Evolutionary conservation across 2,888 invertebrate species (phyloP), one percentile per base, ranked within the genome.

Genomic region (Limnephilus lunatus): DNA sequence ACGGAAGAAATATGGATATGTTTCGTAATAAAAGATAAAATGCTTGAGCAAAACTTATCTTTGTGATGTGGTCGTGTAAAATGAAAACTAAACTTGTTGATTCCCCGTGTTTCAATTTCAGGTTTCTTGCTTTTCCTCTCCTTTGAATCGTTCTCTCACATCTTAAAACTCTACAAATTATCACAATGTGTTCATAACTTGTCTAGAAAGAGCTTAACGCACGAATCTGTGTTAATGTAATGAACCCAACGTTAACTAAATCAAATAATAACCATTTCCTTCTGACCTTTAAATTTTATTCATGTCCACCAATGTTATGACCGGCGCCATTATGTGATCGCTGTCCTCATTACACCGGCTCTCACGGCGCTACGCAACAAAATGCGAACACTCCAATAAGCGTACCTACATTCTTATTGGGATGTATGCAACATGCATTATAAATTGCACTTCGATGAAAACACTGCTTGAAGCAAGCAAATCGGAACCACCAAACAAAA

Each of bases 311-410:
- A 68, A 68, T 68, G 68, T 68, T 68, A n/a, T 68, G 68, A 68
- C 68, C 68, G 68, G 68, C 68, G 68, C 68, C 68, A 68, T 68
- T 68, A 68, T 85, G 32, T 85, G 32, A 85, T 85, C 53, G 53
- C n/a, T 53, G 86, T 15, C 87, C 53, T 32, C 87, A 87, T 87
- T 87, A 31, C 1, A 53, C 32, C 19, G 44, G 87, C 48, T 87
- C 87, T 53, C 87, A 87, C 87, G 87, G 87, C 53, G 87, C 87
- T n/a, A 87, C 48, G 87, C 53, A 87, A 87, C 48, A 87, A 86
- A 87, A 87, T 87, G 87, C 87, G 87, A 68, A 87, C 87, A 87
- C 85, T 85, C n/a, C 39, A 86, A 30, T 86, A 44, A 48, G 30
- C 4, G 86, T 86, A 86, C 48, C 48, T 86, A 87, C 68, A 87